A percentile compares a stretch with the other conserved stretches of the same genome.
Evolutionary conservation across 2,888 invertebrate species (phyloP).

Genomic region (Drosophila austrosaltans): DNA sequence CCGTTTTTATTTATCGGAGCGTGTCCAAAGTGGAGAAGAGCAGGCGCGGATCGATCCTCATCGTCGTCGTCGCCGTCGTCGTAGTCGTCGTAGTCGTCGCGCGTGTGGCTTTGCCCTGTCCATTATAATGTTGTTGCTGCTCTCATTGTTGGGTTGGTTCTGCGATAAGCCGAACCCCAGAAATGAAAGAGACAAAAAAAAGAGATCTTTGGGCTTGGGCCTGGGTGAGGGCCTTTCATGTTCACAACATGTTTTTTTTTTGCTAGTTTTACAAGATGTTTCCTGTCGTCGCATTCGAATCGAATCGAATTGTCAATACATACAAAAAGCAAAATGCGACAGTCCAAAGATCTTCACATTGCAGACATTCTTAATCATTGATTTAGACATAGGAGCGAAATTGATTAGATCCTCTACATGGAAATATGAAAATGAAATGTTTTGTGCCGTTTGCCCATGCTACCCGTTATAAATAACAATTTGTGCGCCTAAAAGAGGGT

Average conservation of each 20-base stretch:
- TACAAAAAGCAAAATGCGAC: constrained; percentile 3
- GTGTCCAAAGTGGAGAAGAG: constrained; percentile 61
- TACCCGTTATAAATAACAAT: constrained; percentile 75
- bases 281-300: constrained; percentile 83
- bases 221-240: constrained; percentile 61
- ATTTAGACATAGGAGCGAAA: constrained; percentile 76
- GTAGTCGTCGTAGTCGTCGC: constrained; percentile 45
- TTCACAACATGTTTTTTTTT: constrained; percentile 81
- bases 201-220: constrained; percentile 6
- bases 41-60: constrained; percentile 35
- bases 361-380: constrained; percentile 38
- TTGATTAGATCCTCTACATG: constrained; percentile 69
- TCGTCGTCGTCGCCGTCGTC: background rate
- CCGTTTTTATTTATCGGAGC: constrained; percentile 74
- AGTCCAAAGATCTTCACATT: background rate
- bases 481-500: constrained; percentile 50
- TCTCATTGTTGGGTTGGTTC: constrained; percentile 71
- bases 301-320: constrained; percentile 83
- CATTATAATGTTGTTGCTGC: constrained; percentile 80
- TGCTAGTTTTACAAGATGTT: constrained; percentile 83
- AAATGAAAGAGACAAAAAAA: constrained; percentile 20
- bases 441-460: constrained; percentile 7
- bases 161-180: constrained; percentile 61
- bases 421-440: constrained; percentile 33
- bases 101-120: constrained; percentile 75